Evolutionary conservation across 2,113 vertebrate genomes (phyloP).

Genomic region (Podilymbus podiceps): DNA sequence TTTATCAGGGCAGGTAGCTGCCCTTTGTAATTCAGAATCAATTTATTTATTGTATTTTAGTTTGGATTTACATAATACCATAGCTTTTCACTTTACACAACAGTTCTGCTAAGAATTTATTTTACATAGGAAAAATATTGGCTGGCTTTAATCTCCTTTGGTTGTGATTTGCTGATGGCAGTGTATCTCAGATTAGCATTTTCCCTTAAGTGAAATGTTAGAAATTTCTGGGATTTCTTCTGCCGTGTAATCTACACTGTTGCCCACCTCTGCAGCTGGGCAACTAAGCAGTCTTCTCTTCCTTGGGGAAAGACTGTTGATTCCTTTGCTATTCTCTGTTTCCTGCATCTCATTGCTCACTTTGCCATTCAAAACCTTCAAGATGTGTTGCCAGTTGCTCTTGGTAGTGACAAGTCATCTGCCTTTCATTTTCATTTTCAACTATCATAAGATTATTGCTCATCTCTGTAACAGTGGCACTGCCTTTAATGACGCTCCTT

Average conservation of each 20-base stretch:
- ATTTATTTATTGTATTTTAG: neutral
- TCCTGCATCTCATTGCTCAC: neutral
- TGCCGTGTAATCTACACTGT: neutral
- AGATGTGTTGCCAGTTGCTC: neutral
- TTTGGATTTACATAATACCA: neutral
- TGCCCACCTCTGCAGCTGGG: neutral
- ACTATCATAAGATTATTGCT: neutral
- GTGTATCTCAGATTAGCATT: neutral
- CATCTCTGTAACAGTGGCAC: neutral
- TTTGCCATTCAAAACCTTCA: neutral
- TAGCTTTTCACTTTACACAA: neutral
- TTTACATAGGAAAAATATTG: neutral
- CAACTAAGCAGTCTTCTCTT: neutral
- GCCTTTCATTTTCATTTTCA: neutral
- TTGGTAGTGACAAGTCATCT: neutral
- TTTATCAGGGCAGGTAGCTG: neutral
- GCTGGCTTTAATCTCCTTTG: neutral
- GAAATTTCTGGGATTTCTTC: neutral
- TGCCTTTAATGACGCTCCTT: neutral
- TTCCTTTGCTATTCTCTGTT: neutral
- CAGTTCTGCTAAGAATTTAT: neutral
- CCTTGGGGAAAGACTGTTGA: neutral
- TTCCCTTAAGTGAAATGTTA: neutral
- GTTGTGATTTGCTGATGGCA: neutral
- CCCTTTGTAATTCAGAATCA: neutral